Conservation (phyloP, 2,797 vertebrate species). For the Alectoris magna region DNA sequence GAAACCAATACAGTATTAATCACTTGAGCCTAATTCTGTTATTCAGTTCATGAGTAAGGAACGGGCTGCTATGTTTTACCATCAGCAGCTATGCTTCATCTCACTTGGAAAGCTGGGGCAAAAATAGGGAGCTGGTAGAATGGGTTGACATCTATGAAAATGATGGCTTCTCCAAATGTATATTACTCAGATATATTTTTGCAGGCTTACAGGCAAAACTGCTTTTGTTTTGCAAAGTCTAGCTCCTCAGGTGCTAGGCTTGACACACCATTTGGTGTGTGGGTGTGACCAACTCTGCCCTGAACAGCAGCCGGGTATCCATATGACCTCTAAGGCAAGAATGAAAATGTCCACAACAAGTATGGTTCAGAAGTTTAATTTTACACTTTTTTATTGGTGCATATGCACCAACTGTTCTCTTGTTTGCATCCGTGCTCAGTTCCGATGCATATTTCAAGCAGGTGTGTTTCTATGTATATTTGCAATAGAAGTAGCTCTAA, state of each 20-base stretch:
- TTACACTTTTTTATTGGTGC: not conserved
- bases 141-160: not conserved
- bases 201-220: not conserved
- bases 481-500: not conserved
- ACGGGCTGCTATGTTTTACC: accelerated
- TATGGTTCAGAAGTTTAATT: not conserved
- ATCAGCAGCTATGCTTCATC: not conserved
- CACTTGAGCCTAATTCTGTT: not conserved
- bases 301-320: not conserved
- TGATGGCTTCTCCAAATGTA: not conserved
- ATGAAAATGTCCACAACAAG: not conserved
- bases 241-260: not conserved
- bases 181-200: not conserved
- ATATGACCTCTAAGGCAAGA: not conserved
- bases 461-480: not conserved
- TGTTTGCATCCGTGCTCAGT: not conserved
- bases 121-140: not conserved
- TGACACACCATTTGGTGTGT: accelerated
- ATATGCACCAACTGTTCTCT: not conserved
- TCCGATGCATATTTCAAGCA: not conserved
- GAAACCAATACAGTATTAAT: not conserved
- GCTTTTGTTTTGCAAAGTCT: not conserved
- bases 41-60: not conserved
- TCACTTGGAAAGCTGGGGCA: not conserved
- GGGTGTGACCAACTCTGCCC: not conserved